These are phyloP conservation scores for Thymallus thymallus DNA, from an alignment of 2,113 vertebrate species.

Conservation along the genomic window DNA sequence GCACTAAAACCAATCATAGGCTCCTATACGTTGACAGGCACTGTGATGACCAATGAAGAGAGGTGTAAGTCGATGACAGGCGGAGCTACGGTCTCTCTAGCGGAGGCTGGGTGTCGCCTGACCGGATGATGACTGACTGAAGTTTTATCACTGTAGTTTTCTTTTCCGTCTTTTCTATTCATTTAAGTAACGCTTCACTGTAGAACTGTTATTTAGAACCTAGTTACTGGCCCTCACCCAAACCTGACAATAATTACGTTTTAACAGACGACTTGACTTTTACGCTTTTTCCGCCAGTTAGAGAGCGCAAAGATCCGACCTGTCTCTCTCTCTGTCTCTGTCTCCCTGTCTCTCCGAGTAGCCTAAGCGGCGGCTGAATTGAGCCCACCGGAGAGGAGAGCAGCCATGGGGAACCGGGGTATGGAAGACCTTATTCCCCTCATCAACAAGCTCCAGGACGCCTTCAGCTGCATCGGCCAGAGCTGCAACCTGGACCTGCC, in stretches of 20 bases:
- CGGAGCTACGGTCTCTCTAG: constrained; percentile 1
- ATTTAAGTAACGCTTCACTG: not conserved
- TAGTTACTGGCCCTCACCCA: not conserved
- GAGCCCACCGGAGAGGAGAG: constrained; percentile 34
- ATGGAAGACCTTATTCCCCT: constrained; percentile 97
- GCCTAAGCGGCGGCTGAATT: not conserved
- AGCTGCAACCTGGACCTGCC: constrained; percentile 93
- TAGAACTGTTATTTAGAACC: not conserved
- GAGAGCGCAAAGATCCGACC: no score
- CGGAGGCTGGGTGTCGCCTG: constrained; percentile 71
- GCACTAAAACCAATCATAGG: no score
- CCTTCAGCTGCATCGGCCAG: constrained; percentile 96
- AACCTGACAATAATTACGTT: not conserved
- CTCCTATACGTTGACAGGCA: no score
- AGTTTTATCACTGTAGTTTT: constrained; percentile 60
- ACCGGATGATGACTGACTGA: constrained; percentile 77
- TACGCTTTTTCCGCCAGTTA: no score
- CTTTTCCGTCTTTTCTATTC: not conserved
- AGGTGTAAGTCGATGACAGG: no score
- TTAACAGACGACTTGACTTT: not conserved
- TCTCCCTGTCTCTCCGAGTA: no score
- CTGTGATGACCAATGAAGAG: no score
- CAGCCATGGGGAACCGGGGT: constrained; percentile 92
- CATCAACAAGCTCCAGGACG: constrained; percentile 96
- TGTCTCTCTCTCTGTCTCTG: no score